A percentile compares a stretch with the other conserved stretches of the same genome.
Evolutionary conservation across 2,113 vertebrate genomes (phyloP).

Genomic region (Centrocercus urophasianus): DNA sequence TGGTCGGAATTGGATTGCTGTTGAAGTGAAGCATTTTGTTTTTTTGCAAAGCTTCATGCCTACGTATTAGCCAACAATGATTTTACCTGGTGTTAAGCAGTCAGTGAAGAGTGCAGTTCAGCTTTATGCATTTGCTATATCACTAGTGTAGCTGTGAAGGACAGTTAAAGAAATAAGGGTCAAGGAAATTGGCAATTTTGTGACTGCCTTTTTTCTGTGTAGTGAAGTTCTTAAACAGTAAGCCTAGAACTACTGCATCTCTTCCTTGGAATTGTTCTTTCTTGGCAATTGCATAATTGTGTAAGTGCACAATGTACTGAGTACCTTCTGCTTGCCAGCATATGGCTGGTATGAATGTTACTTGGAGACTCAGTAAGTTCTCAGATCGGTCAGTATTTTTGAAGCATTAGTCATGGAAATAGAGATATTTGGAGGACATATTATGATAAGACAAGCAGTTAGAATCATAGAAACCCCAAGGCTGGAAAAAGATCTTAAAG

Average conservation of each 20-base stretch:
- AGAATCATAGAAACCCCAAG: too few species aligned
- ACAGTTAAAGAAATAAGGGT: background rate
- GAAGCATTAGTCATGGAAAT: background rate
- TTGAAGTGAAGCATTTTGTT: background rate
- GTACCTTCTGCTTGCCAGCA: rapidly evolving
- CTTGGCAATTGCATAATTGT: background rate
- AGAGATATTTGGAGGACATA: too few species aligned
- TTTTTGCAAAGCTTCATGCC: background rate
- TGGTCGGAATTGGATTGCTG: background rate
- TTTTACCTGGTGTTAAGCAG: background rate
- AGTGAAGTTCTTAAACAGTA: background rate
- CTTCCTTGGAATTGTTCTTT: background rate
- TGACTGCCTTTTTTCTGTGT: background rate
- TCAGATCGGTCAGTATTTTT: constrained; percentile 2
- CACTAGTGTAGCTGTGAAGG: background rate
- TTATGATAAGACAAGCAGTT: too few species aligned
- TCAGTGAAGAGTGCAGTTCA: background rate
- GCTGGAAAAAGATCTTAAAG: too few species aligned
- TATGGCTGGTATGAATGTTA: background rate
- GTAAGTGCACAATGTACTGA: background rate
- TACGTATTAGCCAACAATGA: background rate
- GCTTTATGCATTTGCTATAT: background rate
- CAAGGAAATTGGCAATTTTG: background rate
- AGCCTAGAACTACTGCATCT: background rate
- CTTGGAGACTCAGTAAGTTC: background rate